Evolutionary conservation across 2,113 vertebrate genomes (phyloP), one percentile per base, ranked within the genome.

Genomic region (Eublepharis macularius): DNA sequence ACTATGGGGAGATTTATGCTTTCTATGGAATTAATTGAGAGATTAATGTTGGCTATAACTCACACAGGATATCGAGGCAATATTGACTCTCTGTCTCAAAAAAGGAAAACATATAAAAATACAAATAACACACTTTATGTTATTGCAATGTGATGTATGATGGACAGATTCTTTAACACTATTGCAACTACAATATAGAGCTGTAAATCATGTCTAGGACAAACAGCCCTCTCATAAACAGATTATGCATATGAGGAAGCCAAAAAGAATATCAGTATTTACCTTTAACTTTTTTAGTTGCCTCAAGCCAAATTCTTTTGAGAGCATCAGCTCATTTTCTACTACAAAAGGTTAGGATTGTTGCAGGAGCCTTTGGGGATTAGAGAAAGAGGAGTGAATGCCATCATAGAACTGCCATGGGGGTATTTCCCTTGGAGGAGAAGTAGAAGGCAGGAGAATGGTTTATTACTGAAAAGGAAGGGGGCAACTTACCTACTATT

Each of bases 31-130:
- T 8, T 88, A 84, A 73, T 51, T 74, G 68, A 60, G 79, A 93
- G 80, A 94, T 83, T 87, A 90, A 92, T 88, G 83, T 65, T 81
- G 89, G 34, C 86, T 92, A 92, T 93, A 93, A 93, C 70, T 57
- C 29, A 78, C 82, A 87, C 60, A 93, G 80, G 83, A 96, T 94
- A 90, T 69, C 77, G 83, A 93, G 86, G 73, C 57, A 89, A 80
- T 79, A 90, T 63, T 12, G 88, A 82, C 69, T 84, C 66, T 86
- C n/a, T 63, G 6, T 6, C 86, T 68, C 88, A 91, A 66, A 29
- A 70, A 86, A 77, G 54, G 24, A 86, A 87, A 79, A 89, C 51
- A 32, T 76, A 83, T 45, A 76, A 90, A 91, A 87, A 90, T 13
- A 91, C 80, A 86, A 88, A 84, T 1, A 82, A 63, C 21, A 84